Conservation (phyloP, 2,797 vertebrate species). For the Chiloscyllium punctatum region DNA sequence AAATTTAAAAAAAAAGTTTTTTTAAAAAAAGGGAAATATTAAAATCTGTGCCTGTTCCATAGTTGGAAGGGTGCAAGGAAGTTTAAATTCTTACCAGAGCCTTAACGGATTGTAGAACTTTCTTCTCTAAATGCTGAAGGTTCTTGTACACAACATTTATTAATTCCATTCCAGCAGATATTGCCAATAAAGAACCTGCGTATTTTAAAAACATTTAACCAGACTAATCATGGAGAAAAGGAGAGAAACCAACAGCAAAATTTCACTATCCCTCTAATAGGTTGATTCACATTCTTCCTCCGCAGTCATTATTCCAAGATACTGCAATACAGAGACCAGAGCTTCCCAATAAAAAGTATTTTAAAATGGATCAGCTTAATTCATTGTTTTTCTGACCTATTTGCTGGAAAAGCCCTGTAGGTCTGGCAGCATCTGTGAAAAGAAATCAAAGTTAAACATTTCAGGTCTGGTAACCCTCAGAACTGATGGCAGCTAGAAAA, state of each 20-base stretch:
- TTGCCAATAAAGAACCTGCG: neutral
- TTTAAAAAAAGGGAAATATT: neutral
- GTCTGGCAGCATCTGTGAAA: too few relatives aligned
- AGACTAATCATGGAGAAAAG: neutral
- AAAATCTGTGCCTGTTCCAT: neutral
- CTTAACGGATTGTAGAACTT: neutral
- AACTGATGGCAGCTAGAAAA: too few relatives aligned
- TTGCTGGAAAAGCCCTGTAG: too few relatives aligned
- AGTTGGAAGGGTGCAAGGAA: neutral
- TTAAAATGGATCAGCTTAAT: neutral
- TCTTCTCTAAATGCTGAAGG: neutral
- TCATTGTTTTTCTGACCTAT: too few relatives aligned
- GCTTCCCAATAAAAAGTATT: neutral
- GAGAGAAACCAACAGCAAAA: neutral
- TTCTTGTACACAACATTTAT: slow-evolving; percentile 27
- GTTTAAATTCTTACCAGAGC: neutral
- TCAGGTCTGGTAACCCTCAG: too few relatives aligned
- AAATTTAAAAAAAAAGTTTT: too few relatives aligned
- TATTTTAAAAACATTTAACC: neutral
- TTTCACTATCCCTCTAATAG: too few relatives aligned
- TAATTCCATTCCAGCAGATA: neutral
- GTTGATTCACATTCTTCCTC: neutral
- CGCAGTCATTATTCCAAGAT: neutral
- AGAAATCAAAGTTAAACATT: too few relatives aligned
- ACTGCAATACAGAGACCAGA: neutral